These are phyloP conservation scores for Nowickia ferox DNA, from an alignment of 2,888 invertebrate genomes.

Conservation along the genomic window DNA sequence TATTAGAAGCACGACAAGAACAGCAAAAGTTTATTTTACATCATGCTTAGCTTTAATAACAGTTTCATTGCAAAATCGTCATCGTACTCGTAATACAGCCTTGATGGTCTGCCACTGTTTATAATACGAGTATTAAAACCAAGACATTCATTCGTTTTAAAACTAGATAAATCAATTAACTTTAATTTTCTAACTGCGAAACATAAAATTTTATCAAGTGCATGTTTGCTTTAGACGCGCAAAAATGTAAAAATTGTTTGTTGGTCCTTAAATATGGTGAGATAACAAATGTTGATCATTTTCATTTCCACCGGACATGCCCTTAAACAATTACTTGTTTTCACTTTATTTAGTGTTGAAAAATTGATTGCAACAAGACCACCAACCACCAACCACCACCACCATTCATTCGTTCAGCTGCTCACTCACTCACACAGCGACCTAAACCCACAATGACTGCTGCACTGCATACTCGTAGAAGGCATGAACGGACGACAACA, in stretches of 20 bases:
- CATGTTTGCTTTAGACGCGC: not conserved
- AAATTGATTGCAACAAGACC: slow-evolving; percentile 41
- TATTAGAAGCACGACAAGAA: too few species aligned
- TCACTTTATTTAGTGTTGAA: slow-evolving; percentile 41
- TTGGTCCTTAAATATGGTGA: slow-evolving; percentile 43
- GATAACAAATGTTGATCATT: slow-evolving; percentile 33
- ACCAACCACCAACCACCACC: too few species aligned
- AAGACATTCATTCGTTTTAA: not conserved
- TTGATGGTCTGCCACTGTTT: too few species aligned
- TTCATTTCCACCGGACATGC: slow-evolving; percentile 53
- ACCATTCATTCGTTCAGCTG: not conserved
- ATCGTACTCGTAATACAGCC: too few species aligned
- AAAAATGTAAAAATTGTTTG: slow-evolving; percentile 17
- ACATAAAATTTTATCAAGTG: not conserved
- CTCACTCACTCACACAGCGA: not conserved
- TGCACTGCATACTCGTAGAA: not conserved
- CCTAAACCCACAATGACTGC: not conserved
- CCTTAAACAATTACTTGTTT: slow-evolving; percentile 45
- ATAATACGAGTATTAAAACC: too few species aligned
- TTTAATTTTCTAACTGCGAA: not conserved
- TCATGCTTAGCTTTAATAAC: too few species aligned
- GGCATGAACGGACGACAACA: slow-evolving; percentile 7
- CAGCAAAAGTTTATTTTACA: too few species aligned
- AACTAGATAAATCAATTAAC: slow-evolving; percentile 12
- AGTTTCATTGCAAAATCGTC: too few species aligned